Evolutionary conservation across 2,113 vertebrate genomes (phyloP), one percentile per base, ranked within the genome.

Genomic region (Clupea harengus): DNA sequence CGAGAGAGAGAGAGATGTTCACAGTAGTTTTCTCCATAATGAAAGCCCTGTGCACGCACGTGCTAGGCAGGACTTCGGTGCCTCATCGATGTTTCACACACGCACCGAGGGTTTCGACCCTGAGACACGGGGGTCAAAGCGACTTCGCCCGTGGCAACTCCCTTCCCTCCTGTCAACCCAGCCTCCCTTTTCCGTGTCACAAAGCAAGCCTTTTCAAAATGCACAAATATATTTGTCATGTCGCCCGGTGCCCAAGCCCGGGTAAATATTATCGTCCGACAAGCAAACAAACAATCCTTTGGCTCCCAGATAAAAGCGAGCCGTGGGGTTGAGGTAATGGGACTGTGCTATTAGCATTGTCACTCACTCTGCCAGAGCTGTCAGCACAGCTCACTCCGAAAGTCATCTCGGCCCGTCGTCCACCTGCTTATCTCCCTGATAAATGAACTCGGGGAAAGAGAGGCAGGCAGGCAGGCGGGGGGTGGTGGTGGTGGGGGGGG

Each of bases 291-390:
- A 94, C 92, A 93, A 92, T 91, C 90, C 92, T 93, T 93, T 91
- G 90, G 64, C 64, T 88, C 90, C 90, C 90, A 95, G 94, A 96
- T 95, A 94, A 95, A 95, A 47, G 93, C 89, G 91, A 93, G 85
- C 90, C 90, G 91, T 93, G 92, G 54, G 91, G 94, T 39, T 85
- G 92, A 94, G 93, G 93, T 95, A 95, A 95, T 96, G 93, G 93
- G 93, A 93, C 92, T 93, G 92, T 88, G 93, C 95, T 95, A 97
- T 97, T 97, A 96, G 93, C 92, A 95, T 97, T 97, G 95, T 96
- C 96, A 97, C 96, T 97, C 97, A 92, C 81, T 54, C 91, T 97
- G 95, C 95, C 93, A 67, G 95, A 93, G 92, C 94, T 96, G 95
- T 92, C 95, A 95, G 95, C 94, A 94, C 92, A 32, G 89, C 95